Evolutionary conservation across 53 echinoderm and acorn worm genomes (phyloP).

Genomic region (Paelopatides confundens): DNA sequence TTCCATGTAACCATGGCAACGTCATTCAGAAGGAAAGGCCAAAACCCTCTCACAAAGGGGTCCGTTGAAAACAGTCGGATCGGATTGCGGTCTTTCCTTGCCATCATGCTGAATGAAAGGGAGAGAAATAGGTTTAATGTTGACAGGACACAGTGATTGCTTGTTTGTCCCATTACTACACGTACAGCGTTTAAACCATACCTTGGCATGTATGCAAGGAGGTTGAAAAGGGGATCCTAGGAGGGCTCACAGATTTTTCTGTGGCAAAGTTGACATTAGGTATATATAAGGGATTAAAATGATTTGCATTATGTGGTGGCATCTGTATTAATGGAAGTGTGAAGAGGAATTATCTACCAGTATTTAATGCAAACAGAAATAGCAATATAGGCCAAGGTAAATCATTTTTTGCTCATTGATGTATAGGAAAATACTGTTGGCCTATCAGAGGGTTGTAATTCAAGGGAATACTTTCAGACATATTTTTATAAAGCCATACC

Average conservation of each 20-base stretch:
- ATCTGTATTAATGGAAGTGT: neutral
- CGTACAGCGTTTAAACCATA: neutral
- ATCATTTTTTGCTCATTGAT: too few relatives aligned
- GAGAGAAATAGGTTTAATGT: neutral
- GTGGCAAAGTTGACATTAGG: neutral
- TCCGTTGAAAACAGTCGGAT: conserved; percentile 23
- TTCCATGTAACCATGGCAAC: conserved; percentile 43
- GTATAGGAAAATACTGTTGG: too few relatives aligned
- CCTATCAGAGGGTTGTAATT: too few relatives aligned
- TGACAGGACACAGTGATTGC: neutral
- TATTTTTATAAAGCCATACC: too few relatives aligned
- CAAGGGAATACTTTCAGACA: too few relatives aligned
- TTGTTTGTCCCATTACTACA: neutral
- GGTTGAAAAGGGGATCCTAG: neutral
- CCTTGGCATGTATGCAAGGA: neutral
- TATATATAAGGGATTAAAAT: neutral
- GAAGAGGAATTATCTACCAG: too few relatives aligned
- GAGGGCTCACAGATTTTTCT: neutral
- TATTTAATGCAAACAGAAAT: too few relatives aligned
- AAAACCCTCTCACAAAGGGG: conserved; percentile 1
- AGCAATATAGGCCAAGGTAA: too few relatives aligned
- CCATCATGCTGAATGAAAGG: neutral
- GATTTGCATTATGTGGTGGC: neutral
- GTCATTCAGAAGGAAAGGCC: conserved; percentile 29
- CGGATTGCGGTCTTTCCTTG: conserved; percentile 1